Evolutionary conservation across 2,113 vertebrate genomes (phyloP).

Genomic region (Chlorodrepanis virens): DNA sequence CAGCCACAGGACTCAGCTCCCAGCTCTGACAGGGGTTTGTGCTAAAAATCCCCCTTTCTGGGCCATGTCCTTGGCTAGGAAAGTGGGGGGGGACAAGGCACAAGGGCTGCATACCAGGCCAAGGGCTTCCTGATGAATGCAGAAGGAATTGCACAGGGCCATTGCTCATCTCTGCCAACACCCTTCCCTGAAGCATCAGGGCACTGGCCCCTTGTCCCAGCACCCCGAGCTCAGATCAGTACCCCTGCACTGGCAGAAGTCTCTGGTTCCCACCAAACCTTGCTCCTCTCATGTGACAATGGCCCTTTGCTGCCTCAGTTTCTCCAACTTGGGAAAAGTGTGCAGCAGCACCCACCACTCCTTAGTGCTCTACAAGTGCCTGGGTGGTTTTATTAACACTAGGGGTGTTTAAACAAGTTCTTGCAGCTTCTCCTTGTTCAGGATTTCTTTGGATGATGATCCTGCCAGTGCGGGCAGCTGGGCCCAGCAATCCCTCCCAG

Average conservation of each 20-base stretch:
- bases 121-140: background rate
- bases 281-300: background rate
- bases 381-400: background rate
- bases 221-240: background rate
- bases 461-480: fast-evolving
- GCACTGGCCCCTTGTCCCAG: background rate
- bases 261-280: background rate
- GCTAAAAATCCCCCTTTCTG: background rate
- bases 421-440: background rate
- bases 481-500: background rate
- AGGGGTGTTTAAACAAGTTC: background rate
- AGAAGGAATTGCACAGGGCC: background rate
- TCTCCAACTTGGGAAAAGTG: background rate
- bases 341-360: background rate
- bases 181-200: background rate
- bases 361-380: fast-evolving
- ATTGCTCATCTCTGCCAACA: background rate
- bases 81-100: fast-evolving
- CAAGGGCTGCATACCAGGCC: background rate
- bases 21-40: background rate
- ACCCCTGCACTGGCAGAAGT: background rate
- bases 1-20: background rate
- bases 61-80: background rate
- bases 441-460: background rate
- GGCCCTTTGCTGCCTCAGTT: background rate